Conservation (phyloP, 2,888 invertebrate genomes). For the Netelia inedita region DNA sequence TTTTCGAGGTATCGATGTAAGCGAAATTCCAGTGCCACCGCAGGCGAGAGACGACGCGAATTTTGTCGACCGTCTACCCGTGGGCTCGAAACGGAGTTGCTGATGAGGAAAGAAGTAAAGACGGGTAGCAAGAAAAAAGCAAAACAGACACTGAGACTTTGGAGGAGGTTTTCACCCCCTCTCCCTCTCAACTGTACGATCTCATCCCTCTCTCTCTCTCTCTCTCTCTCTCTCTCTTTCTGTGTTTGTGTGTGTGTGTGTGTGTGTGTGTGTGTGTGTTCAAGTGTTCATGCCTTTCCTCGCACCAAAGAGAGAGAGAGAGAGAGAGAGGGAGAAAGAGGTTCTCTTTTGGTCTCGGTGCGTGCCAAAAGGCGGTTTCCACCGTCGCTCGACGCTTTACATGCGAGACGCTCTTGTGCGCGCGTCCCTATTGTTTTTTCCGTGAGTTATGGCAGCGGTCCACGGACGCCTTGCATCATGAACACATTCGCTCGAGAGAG, state of each 20-base stretch:
- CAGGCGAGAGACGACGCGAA: background rate
- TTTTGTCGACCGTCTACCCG: background rate
- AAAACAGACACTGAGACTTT: slow-evolving; percentile 51
- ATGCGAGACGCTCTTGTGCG: slow-evolving; percentile 62
- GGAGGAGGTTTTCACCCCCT: slow-evolving; percentile 55
- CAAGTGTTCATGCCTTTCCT: background rate
- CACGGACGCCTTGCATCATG: slow-evolving; percentile 72
- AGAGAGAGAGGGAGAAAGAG: background rate
- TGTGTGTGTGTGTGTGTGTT: too few species aligned
- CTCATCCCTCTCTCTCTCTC: background rate
- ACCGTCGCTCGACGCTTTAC: slow-evolving; percentile 61
- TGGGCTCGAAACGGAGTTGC: background rate
- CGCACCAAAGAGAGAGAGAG: background rate
- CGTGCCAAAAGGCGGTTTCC: slow-evolving; percentile 72
- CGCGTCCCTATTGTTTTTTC: slow-evolving; percentile 72
- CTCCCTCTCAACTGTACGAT: slow-evolving; percentile 28
- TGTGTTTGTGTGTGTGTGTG: background rate
- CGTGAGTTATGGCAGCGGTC: slow-evolving; percentile 74
- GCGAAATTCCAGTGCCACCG: background rate
- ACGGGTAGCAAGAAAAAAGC: slow-evolving; percentile 40
- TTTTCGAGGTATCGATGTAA: background rate
- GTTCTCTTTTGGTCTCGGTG: slow-evolving; percentile 53
- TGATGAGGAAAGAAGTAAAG: slow-evolving; percentile 38
- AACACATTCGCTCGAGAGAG: slow-evolving; percentile 56
- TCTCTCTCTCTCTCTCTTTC: background rate